Evolutionary conservation across 2,797 vertebrate species (phyloP), one percentile per base, ranked within the genome.

Genomic region (Prunella strophiata): DNA sequence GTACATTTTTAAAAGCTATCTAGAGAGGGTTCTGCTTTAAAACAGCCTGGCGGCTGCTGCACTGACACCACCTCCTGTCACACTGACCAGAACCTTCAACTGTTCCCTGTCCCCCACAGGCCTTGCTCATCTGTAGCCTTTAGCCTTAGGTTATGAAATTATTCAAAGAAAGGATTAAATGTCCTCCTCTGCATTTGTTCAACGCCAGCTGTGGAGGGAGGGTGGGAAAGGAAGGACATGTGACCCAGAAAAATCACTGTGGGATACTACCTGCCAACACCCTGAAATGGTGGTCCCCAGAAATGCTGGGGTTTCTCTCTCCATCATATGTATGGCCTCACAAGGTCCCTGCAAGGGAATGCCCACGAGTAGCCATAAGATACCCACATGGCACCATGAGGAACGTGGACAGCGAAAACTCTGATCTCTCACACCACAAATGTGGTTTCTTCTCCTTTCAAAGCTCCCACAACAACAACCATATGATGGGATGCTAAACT

Each of bases 1-100:
- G 82, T 96, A 91, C 76, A 1, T 94, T 94, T 91, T 96, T 93
- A 89, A 96, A 94, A 92, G 94, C 91, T 93, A 89, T 95, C 95
- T 92, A 68, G 93, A 96, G 91, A 93, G 94, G 90, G 77, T 43
- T 94, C 91, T 95, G 93, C 66, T 95, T 80, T 94, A 87, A 91
- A 93, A 75, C 89, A 85, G 78, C 50, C 87, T 89, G 80, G 94
- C 16, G 1, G 88, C 85, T 89, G 91, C 79, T 78, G 73, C 36
- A 16, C 71, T 70, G 4, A 87, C 88, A 88, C 68, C 22, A 13
- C 20, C 4, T 42, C 91, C 78, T 87, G 89, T 93, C 89, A 89
- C 0, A 1, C 62, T 77, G 89, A 93, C 85, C 75, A 78, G 73
- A 73, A 61, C 54, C 61, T 87, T 65, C 9, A 2, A 67, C 36